Evolutionary conservation across 2,113 vertebrate species (phyloP).

Genomic region (Tyrannus savana): DNA sequence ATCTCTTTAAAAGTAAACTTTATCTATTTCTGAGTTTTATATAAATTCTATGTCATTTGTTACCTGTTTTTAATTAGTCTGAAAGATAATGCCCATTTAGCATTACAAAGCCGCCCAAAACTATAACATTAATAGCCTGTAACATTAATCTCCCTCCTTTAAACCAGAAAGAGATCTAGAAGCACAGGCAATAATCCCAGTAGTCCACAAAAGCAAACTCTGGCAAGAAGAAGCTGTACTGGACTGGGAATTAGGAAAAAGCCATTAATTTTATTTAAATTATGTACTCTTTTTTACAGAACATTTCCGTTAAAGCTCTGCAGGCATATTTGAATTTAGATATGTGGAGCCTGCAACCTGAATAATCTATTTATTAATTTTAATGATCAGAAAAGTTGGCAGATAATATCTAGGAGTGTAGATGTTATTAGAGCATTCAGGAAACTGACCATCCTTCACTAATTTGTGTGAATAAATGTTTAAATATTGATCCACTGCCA

Average conservation of each 20-base stretch:
- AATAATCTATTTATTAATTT: not conserved
- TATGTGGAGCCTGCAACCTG: not conserved
- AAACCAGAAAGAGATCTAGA: not conserved
- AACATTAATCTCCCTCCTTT: not conserved
- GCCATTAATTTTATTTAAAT: not conserved
- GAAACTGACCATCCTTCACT: not conserved
- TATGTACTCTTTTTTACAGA: not conserved
- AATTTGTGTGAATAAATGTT: not conserved
- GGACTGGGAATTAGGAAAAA: not conserved
- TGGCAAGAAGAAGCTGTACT: not conserved
- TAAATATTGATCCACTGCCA: not conserved
- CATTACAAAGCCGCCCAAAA: not conserved
- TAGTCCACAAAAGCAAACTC: not conserved
- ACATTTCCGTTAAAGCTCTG: not conserved
- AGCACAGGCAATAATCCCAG: not conserved
- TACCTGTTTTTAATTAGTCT: not conserved
- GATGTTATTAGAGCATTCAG: not conserved
- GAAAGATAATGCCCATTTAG: not conserved
- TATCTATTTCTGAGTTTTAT: not conserved
- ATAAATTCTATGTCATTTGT: not conserved
- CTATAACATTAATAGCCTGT: not conserved
- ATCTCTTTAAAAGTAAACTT: not conserved
- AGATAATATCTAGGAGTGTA: not conserved
- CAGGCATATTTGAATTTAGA: not conserved
- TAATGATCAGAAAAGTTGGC: not conserved